A percentile compares a stretch with the other conserved stretches of the same genome.
Evolutionary conservation across 2,113 vertebrate genomes (phyloP).

Genomic region (Gymnogyps californianus): DNA sequence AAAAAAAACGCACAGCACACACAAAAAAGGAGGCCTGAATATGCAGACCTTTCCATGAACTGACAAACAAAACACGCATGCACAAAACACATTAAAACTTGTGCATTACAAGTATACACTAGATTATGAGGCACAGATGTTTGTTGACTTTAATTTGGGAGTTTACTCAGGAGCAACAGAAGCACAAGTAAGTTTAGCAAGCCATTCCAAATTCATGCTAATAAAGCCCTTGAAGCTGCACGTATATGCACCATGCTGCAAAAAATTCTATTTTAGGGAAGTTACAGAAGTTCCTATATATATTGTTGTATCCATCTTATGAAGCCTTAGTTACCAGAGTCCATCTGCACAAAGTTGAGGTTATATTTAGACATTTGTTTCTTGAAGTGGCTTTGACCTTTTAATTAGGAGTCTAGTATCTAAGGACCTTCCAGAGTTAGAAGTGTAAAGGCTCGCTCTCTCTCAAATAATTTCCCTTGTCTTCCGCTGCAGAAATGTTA

Average conservation of each 20-base stretch:
- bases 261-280: background rate
- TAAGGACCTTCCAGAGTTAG: background rate
- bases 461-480: background rate
- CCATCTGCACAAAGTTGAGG: background rate
- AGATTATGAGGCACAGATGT: background rate
- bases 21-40: background rate
- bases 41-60: background rate
- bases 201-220: background rate
- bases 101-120: background rate
- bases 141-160: background rate
- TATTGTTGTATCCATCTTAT: background rate
- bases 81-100: background rate
- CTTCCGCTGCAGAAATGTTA: background rate
- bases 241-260: background rate
- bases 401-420: background rate
- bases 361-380: background rate
- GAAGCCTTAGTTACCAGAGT: background rate
- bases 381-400: background rate
- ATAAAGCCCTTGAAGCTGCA: background rate
- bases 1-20: background rate
- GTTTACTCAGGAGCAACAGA: background rate
- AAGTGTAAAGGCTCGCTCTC: background rate
- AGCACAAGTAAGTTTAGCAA: background rate
- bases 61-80: background rate
- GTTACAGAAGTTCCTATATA: background rate